Base-by-base conservation (phyloP, 2,888 invertebrate genomes). In the Dysmachus trigonus region DNA sequence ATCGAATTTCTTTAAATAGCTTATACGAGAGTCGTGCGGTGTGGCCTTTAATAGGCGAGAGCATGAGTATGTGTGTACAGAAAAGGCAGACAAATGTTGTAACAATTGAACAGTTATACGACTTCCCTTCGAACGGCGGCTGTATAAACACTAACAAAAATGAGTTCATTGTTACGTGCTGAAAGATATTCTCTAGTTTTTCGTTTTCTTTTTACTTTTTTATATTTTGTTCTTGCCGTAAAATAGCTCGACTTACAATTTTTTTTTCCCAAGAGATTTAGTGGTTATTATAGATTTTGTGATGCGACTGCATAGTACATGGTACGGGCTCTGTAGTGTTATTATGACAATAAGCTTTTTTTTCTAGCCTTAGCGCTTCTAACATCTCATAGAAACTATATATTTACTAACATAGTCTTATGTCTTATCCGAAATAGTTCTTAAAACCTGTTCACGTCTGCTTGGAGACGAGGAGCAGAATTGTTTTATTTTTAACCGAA, bases 1-100 rank as follows among this genome's bases (percentile, higher is more conserved):
- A 79, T 79, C 79, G 79, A 79, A 79, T 79, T 79, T 79, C 79
- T 79, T 79, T 79, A 79, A 79, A 79, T 79, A 79, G 79, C 79
- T 79, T 79, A 51, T 31, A n/a, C n/a, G n/a, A n/a, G 30, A 79
- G 22, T 79, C 79, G 79, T 27, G 47, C 79, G 79, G 79, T 47
- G 79, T 79, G 47, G 41, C 41, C 79, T 79, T 47, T 79, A 79
- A 79, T 79, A 51, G 79, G 79, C 79, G 47, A 79, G 79, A 79
- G 79, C 79, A 51, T 51, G 79, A 79, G 79, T 79, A 79, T 79
- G 47, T 79, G 79, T 79, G 79, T 79, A 79, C 51, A 79, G 47
- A 62, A 62, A 41, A n/a, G 47, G 13, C 47, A 79, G 30, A 79
- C 47, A 51, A n/a, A 79, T 79, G 47, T 79, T 79, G 79, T 51